Evolutionary conservation across 37 sponge, comb jelly and placozoan genomes (phyloP).

Genomic region (Bolinopsis microptera): DNA sequence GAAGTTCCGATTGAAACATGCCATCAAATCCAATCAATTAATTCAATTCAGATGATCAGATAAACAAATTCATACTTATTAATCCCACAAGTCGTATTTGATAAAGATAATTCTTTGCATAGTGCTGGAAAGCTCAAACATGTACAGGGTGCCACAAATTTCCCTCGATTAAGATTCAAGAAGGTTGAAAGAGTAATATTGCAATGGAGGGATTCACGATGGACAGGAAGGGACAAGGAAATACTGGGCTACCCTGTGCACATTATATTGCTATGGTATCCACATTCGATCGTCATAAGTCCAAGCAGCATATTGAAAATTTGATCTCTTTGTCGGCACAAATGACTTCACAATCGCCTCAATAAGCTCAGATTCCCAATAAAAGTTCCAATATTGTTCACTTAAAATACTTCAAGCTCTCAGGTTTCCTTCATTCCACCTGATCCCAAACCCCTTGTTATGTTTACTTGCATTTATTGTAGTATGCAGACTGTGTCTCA

Average conservation of each 20-base stretch:
- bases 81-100: not conserved
- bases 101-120: not conserved
- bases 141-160: too few species aligned
- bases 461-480: too few species aligned
- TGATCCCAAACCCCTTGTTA: not conserved
- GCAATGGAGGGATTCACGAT: not conserved
- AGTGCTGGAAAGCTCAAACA: too few species aligned
- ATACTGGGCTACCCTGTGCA: not conserved
- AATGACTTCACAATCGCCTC: not conserved
- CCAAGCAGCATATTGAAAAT: not conserved
- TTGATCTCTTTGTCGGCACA: not conserved
- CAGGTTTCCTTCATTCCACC: not conserved
- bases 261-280: not conserved
- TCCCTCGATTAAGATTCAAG: too few species aligned
- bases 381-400: not conserved
- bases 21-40: not conserved
- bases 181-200: too few species aligned
- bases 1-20: not conserved
- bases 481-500: too few species aligned
- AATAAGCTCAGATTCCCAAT: not conserved
- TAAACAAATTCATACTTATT: not conserved
- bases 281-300: not conserved
- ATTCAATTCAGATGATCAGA: not conserved
- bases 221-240: not conserved
- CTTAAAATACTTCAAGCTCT: not conserved